Percentiles rank a stretch among this genome's conserved stretches.
Conservation (phyloP, 2,888 invertebrate species). For the Acholoe squamosa region DNA sequence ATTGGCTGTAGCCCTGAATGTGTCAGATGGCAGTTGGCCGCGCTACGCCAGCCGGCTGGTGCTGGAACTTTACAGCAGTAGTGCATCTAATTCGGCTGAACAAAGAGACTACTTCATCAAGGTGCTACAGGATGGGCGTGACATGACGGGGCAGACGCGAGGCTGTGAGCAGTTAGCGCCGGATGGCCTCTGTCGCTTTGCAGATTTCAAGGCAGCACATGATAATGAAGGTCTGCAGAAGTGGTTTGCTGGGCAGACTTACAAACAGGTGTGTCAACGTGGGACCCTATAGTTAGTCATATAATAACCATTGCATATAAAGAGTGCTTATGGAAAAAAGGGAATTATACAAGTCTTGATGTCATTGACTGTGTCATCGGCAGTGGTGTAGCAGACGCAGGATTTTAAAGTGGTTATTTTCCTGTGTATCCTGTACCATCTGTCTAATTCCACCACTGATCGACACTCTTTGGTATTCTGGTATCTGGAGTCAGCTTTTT, state of each 20-base stretch:
- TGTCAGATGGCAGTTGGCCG: slow-evolving; percentile 87
- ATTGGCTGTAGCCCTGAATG: slow-evolving; percentile 90
- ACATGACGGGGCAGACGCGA: slow-evolving; percentile 37
- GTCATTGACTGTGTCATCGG: too few species aligned
- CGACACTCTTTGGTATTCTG: too few species aligned
- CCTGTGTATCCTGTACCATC: too few species aligned
- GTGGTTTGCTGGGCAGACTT: background rate
- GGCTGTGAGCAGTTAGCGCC: slow-evolving; percentile 37
- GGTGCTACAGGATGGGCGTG: slow-evolving; percentile 90
- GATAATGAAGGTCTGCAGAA: background rate
- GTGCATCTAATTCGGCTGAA: slow-evolving; percentile 67
- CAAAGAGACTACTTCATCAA: slow-evolving; percentile 89
- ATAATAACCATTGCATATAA: background rate
- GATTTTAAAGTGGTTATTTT: too few species aligned
- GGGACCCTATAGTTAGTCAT: background rate
- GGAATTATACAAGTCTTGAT: too few species aligned
- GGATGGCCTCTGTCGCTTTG: slow-evolving; percentile 42
- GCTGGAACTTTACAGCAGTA: slow-evolving; percentile 90
- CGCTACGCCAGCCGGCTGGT: slow-evolving; percentile 94
- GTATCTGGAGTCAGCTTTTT: too few species aligned
- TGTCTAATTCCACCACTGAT: too few species aligned
- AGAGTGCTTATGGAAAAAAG: background rate
- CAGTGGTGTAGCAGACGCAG: too few species aligned
- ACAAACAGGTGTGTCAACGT: background rate
- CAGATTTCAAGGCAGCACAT: background rate